A percentile compares a stretch with the other conserved stretches of the same genome.
Conservation (phyloP, 2,888 invertebrate genomes). For the Pseudococcus longispinus region DNA sequence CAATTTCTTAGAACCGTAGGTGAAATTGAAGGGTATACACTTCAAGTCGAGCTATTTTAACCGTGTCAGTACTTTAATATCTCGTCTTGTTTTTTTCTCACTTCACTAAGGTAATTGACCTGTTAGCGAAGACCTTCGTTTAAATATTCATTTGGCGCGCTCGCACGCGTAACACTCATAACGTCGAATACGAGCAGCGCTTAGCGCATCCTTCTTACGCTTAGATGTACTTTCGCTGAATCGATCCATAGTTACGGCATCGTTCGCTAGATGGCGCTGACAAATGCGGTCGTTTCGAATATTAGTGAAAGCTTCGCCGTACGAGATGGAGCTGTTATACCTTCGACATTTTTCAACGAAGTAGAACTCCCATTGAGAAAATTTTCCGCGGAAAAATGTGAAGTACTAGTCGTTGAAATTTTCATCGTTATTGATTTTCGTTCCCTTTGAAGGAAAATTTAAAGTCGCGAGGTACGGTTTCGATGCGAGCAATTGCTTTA, state of each 20-base stretch:
- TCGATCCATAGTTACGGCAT: background rate
- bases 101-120: slow-evolving; percentile 24
- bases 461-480: background rate
- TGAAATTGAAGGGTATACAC: background rate
- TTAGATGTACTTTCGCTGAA: slow-evolving; percentile 37
- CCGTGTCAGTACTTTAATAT: background rate
- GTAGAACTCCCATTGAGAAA: background rate
- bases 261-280: background rate
- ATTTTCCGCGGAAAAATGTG: background rate
- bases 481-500: background rate
- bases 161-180: background rate
- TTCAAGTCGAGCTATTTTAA: background rate
- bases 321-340: slow-evolving; percentile 10
- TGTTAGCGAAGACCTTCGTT: slow-evolving; percentile 7
- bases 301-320: background rate
- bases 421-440: background rate
- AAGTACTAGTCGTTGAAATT: background rate
- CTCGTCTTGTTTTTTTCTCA: background rate
- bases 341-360: background rate
- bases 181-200: background rate
- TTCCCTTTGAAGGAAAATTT: background rate
- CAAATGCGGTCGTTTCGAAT: background rate
- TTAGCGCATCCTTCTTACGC: slow-evolving; percentile 20
- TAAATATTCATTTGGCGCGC: background rate
- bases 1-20: background rate